Conservation (phyloP, 2,888 invertebrate genomes). For the Cantharis lateralis region DNA sequence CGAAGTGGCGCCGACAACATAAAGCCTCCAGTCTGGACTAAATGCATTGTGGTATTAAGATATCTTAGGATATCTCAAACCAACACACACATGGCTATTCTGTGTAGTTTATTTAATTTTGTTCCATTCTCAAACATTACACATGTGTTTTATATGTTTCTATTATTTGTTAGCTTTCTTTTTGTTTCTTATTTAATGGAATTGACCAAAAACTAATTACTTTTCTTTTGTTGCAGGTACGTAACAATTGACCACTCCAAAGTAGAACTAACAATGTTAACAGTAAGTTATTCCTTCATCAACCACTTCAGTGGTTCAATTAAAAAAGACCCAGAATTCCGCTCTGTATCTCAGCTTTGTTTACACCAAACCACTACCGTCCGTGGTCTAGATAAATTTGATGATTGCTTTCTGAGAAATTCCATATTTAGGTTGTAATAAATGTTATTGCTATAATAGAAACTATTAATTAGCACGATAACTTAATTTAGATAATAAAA, state of each 20-base stretch:
- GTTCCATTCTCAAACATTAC: conserved; percentile 16
- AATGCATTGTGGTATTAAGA: conserved; percentile 29
- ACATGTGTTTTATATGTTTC: conserved; percentile 9
- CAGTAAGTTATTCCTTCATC: background rate
- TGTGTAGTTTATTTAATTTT: conserved; percentile 27
- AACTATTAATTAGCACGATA: background rate
- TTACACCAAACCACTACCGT: too few species aligned
- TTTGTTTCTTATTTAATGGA: background rate
- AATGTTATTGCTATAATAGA: background rate
- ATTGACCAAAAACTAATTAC: background rate
- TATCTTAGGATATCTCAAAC: conserved; percentile 21
- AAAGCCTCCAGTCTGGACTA: conserved; percentile 29
- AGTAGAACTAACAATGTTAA: background rate
- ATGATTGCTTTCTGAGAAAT: background rate
- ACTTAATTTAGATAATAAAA: background rate
- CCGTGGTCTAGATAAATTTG: background rate
- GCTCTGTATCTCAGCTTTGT: too few species aligned
- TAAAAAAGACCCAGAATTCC: too few species aligned
- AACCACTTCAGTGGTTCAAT: background rate
- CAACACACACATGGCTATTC: conserved; percentile 21
- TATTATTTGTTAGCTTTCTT: background rate
- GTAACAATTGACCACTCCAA: background rate
- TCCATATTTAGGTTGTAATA: background rate
- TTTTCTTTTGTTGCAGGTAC: conserved; percentile 17
- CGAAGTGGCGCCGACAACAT: conserved; percentile 30